phyloP scores from a whole-genome alignment of 2,888 invertebrate genomes.

The Lomographa bimaculata region DNA sequence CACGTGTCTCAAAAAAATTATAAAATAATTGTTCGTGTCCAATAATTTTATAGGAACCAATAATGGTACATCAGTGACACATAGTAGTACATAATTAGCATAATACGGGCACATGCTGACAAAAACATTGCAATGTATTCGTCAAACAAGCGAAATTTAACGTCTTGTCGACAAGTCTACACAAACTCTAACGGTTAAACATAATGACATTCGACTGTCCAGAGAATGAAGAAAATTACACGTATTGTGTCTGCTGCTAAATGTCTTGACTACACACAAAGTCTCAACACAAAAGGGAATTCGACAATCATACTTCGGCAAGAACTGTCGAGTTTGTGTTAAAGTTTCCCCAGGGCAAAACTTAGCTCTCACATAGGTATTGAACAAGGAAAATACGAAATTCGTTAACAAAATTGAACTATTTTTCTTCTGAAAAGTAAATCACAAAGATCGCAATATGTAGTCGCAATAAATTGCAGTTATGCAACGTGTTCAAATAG shows the following conservation, averaged over 20 bases:
- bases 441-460: too few species aligned
- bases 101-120: conserved; percentile 46
- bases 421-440: too few species aligned
- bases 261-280: conserved; percentile 13
- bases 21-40: too few species aligned
- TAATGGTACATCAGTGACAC: conserved; percentile 38
- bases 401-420: neutral
- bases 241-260: conserved; percentile 17
- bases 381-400: neutral
- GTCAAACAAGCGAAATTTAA: conserved; percentile 52
- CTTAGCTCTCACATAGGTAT: conserved; percentile 6
- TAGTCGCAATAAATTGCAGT: conserved; percentile 3
- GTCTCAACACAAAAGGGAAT: conserved; percentile 9
- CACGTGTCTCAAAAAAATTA: too few species aligned
- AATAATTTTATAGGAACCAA: conserved; percentile 29
- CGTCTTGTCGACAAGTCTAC: conserved; percentile 40
- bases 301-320: conserved; percentile 12
- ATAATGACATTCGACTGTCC: conserved; percentile 8
- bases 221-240: conserved; percentile 17
- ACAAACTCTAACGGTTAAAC: conserved; percentile 17
- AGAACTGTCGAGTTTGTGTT: conserved; percentile 4
- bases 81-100: conserved; percentile 55
- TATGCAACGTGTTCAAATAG: conserved; percentile 27
- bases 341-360: conserved; percentile 8
- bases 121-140: conserved; percentile 42